phyloP scores from a whole-genome alignment of 2,797 vertebrate species.

The Cryptoprocta ferox region DNA sequence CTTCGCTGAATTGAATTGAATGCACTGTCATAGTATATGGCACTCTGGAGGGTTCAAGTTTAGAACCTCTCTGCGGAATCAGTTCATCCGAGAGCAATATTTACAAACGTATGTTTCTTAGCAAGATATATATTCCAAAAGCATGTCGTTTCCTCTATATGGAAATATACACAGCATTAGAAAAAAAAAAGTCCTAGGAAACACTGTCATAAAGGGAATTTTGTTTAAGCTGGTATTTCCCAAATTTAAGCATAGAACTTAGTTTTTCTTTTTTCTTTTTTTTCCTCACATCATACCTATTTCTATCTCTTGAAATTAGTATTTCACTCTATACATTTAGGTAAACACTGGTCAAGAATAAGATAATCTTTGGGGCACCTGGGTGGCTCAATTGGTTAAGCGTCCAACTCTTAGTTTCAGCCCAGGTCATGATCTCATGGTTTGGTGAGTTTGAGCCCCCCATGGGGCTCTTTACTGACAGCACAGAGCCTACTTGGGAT shows the following conservation, averaged over 20 bases:
- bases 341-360: background rate
- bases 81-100: slow-evolving; percentile 22
- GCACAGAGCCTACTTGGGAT: no score
- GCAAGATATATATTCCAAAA: background rate
- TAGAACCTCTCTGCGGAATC: background rate
- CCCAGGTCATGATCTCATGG: no score
- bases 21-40: background rate
- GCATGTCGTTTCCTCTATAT: background rate
- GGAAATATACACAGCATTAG: background rate
- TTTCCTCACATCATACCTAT: background rate
- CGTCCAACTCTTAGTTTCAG: no score
- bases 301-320: background rate
- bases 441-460: no score
- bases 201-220: background rate
- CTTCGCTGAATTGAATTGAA: background rate
- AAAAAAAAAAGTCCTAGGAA: background rate
- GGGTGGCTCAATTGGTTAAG: no score
- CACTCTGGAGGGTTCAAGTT: background rate
- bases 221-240: background rate
- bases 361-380: background rate
- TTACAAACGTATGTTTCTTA: background rate
- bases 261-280: background rate
- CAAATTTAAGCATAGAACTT: background rate
- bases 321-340: background rate
- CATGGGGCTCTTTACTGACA: no score